phyloP scores from a whole-genome alignment of 2,888 invertebrate species.

The Proisotoma minuta region DNA sequence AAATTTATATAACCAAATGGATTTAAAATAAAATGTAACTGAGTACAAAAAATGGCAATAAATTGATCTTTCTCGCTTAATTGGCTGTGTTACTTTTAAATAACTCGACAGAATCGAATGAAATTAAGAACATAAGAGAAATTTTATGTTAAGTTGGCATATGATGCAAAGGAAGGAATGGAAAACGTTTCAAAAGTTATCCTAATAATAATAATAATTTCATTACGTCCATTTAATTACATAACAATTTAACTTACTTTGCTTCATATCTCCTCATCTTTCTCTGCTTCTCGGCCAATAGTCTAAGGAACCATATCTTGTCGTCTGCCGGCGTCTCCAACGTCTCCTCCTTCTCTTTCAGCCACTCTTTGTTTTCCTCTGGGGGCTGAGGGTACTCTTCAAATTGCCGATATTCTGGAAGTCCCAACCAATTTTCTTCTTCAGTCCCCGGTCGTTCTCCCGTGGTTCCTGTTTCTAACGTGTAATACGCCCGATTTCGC shows the following conservation, averaged over 20 bases:
- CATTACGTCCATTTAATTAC: not conserved
- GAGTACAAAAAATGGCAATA: too few relatives aligned
- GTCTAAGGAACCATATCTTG: conserved; percentile 31
- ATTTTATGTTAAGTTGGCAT: too few relatives aligned
- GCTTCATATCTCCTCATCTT: not conserved
- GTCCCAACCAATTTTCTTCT: conserved; percentile 48
- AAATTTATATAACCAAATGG: too few relatives aligned
- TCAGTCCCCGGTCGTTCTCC: conserved; percentile 69
- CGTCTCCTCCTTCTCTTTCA: conserved; percentile 28
- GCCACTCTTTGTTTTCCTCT: conserved; percentile 37
- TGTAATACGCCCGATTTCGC: conserved; percentile 81
- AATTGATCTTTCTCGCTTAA: too few relatives aligned
- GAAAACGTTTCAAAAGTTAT: too few relatives aligned
- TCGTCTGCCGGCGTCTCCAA: conserved; percentile 27
- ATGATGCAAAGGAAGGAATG: too few relatives aligned
- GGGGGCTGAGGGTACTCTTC: conserved; percentile 42
- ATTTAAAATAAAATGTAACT: too few relatives aligned
- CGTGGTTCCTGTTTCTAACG: conserved; percentile 80
- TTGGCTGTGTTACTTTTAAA: too few relatives aligned
- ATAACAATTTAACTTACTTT: conserved; percentile 1
- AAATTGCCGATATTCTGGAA: conserved; percentile 41
- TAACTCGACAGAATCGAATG: too few relatives aligned
- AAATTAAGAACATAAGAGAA: too few relatives aligned
- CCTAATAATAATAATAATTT: too few relatives aligned
- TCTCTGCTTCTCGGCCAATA: conserved; percentile 30